These are phyloP conservation scores for Pomatorhinus ruficollis DNA, from an alignment of 2,113 vertebrate genomes.

Conservation along the genomic window DNA sequence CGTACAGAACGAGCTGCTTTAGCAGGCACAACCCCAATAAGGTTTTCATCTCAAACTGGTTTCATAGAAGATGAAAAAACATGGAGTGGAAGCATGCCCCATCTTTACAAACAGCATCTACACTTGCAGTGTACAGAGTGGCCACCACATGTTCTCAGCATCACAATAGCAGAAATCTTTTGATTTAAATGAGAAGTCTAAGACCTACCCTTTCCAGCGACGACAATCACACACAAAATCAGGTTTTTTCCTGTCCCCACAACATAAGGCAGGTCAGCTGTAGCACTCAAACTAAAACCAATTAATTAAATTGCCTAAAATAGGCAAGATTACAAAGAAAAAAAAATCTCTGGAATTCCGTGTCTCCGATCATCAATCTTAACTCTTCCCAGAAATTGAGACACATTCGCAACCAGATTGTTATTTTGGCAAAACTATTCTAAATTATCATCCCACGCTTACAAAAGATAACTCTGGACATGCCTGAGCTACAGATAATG, in stretches of 20 bases:
- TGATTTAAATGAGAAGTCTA: neutral
- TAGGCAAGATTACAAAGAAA: neutral
- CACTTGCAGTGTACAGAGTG: neutral
- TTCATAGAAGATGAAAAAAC: neutral
- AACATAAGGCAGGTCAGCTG: neutral
- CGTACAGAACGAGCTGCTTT: fast-evolving
- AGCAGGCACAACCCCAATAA: neutral
- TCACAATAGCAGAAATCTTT: neutral
- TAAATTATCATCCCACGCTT: neutral
- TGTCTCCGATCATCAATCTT: neutral
- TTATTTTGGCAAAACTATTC: neutral
- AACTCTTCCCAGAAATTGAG: neutral
- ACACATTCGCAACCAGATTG: neutral
- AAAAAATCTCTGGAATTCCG: neutral
- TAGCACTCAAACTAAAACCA: neutral
- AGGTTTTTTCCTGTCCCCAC: neutral
- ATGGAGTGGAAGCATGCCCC: neutral
- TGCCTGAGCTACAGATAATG: neutral
- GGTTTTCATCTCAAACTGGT: neutral
- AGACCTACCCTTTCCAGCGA: neutral
- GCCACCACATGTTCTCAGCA: neutral
- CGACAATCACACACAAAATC: neutral
- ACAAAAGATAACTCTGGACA: neutral
- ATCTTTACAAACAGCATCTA: neutral
- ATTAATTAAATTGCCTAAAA: neutral